These are phyloP conservation scores for Drosophila mayaguana DNA, from an alignment of 2,888 invertebrate genomes.

Conservation along the genomic window DNA sequence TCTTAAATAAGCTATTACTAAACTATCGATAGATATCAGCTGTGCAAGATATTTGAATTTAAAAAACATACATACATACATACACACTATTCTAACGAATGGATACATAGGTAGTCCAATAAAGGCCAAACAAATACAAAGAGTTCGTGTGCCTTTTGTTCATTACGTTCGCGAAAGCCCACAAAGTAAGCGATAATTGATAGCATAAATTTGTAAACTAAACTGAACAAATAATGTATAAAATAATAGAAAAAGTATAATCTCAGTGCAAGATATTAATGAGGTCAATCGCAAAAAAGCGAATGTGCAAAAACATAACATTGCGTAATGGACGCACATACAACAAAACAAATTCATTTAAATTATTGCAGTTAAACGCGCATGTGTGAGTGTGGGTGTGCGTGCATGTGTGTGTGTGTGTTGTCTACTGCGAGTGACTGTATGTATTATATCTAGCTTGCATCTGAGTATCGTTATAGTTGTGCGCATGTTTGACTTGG, in stretches of 20 bases:
- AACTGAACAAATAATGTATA: neutral
- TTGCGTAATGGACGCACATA: constrained; percentile 65
- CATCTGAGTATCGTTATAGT: constrained; percentile 50
- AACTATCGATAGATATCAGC: constrained; percentile 45
- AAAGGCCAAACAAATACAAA: constrained; percentile 68
- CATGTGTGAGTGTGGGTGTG: constrained; percentile 3
- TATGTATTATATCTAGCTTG: constrained; percentile 26
- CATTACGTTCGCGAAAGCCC: constrained; percentile 37
- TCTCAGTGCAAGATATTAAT: neutral
- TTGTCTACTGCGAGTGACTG: constrained; percentile 15
- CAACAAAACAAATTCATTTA: constrained; percentile 61
- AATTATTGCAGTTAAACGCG: constrained; percentile 39
- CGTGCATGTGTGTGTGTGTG: constrained; percentile 13
- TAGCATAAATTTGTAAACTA: constrained; percentile 9
- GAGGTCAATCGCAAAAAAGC: constrained; percentile 7
- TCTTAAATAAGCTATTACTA: too few relatives aligned
- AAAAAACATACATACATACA: constrained; percentile 14
- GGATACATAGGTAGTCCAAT: constrained; percentile 53
- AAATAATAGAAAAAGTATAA: neutral
- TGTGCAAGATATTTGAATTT: constrained; percentile 36
- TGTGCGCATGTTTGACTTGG: constrained; percentile 67
- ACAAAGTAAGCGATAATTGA: constrained; percentile 59
- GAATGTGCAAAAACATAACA: constrained; percentile 54
- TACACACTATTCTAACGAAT: constrained; percentile 44
- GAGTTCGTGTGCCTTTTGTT: constrained; percentile 32